A percentile compares a stretch with the other conserved stretches of the same genome.
These are phyloP conservation scores for Ctenoplectra terminalis DNA, from an alignment of 1,140 invertebrate species.

Conservation along the genomic window DNA sequence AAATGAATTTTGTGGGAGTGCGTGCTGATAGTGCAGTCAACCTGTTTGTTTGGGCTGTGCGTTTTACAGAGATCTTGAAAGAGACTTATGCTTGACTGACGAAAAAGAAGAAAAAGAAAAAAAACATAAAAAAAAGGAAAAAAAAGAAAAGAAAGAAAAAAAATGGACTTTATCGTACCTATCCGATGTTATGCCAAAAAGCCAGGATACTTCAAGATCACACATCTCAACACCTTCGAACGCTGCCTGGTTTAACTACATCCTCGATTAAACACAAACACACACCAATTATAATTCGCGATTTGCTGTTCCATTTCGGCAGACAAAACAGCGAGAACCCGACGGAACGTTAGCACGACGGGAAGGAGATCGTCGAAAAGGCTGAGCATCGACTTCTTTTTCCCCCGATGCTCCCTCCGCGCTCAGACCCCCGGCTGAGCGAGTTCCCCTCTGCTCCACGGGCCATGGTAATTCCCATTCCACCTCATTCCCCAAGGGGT, in stretches of 20 bases:
- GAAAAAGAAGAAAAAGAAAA: too few species aligned
- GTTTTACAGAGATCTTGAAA: not conserved
- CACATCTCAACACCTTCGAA: not conserved
- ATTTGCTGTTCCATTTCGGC: not conserved
- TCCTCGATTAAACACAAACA: not conserved
- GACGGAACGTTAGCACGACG: constrained; percentile 45
- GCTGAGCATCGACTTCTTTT: constrained; percentile 46
- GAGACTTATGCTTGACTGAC: too few species aligned
- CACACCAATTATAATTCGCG: not conserved
- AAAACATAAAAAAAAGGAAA: too few species aligned
- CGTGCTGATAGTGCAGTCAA: constrained; percentile 12
- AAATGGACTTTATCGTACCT: too few species aligned
- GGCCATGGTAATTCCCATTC: constrained; percentile 65
- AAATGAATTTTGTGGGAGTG: constrained; percentile 8
- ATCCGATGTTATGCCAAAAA: too few species aligned
- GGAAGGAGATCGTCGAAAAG: constrained; percentile 58
- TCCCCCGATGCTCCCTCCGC: not conserved
- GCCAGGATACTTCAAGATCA: not conserved
- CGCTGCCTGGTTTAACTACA: too few species aligned
- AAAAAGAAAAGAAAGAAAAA: too few species aligned
- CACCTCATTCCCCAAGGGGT: constrained; percentile 74
- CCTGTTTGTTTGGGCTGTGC: constrained; percentile 8
- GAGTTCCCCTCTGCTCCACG: constrained; percentile 30
- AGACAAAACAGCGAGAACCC: constrained; percentile 18
- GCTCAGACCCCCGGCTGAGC: constrained; percentile 8